Percentiles rank a stretch among this genome's conserved stretches.
phyloP scores from a whole-genome alignment of 2,113 vertebrate genomes.

The Protobothrops mucrosquamatus region DNA sequence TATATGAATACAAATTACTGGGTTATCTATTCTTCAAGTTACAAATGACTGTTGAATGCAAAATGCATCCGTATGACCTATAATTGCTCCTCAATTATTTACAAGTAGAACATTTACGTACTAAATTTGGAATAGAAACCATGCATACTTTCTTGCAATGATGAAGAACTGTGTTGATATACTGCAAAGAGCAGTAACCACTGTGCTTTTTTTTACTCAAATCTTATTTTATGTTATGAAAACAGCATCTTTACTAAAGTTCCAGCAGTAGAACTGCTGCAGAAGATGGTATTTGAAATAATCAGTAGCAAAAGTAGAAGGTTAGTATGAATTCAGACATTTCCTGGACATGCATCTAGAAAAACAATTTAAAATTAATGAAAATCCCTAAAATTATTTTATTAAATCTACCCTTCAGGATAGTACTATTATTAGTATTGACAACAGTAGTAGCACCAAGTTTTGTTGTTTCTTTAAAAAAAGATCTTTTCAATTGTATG shows the following conservation, averaged over 20 bases:
- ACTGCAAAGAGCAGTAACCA: constrained; percentile 67
- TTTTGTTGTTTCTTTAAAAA: not conserved
- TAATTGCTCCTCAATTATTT: constrained; percentile 56
- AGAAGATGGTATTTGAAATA: constrained; percentile 64
- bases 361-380: constrained; percentile 43
- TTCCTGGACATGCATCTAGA: constrained; percentile 27
- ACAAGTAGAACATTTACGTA: constrained; percentile 67
- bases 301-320: constrained; percentile 49
- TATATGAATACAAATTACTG: constrained; percentile 31
- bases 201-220: constrained; percentile 69
- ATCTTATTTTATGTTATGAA: constrained; percentile 80
- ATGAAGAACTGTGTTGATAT: constrained; percentile 74
- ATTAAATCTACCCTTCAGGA: constrained; percentile 12
- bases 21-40: constrained; percentile 27
- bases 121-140: constrained; percentile 63
- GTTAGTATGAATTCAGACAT: constrained; percentile 54
- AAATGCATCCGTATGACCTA: constrained; percentile 32
- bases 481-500: constrained; percentile 32
- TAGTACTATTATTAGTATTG: not conserved
- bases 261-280: constrained; percentile 60
- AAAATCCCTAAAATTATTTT: constrained; percentile 29
- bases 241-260: constrained; percentile 72
- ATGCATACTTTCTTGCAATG: constrained; percentile 66
- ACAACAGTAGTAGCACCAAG: too few species aligned
- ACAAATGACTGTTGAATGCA: constrained; percentile 35